Percentiles rank a stretch among this genome's conserved stretches.
These are phyloP conservation scores for Trinectes maculatus DNA, from an alignment of 2,113 vertebrate species.

Conservation along the genomic window DNA sequence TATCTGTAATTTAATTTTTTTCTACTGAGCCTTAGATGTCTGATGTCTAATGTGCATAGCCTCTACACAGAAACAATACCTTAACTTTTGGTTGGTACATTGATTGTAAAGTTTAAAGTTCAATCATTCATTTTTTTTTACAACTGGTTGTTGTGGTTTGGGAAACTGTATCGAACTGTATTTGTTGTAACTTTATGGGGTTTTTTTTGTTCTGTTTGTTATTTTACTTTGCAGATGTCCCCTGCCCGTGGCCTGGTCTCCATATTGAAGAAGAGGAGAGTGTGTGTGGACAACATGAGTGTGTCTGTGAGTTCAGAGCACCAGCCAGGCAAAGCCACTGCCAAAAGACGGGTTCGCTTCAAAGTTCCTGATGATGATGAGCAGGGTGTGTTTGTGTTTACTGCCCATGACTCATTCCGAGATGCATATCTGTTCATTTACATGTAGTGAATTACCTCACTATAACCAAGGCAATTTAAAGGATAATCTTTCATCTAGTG, in stretches of 20 bases:
- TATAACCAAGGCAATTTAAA: background rate
- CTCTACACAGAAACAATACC: background rate
- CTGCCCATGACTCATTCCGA: background rate
- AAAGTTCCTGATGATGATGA: slow-evolving; percentile 91
- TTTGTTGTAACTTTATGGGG: slow-evolving; percentile 16
- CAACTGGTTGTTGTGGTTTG: slow-evolving; percentile 33
- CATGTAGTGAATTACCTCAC: background rate
- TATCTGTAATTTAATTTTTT: background rate
- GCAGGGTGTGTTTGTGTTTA: slow-evolving; percentile 81
- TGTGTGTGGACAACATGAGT: slow-evolving; percentile 60
- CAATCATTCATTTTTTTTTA: slow-evolving; percentile 18
- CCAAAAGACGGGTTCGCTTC: slow-evolving; percentile 92
- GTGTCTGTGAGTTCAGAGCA: slow-evolving; percentile 69
- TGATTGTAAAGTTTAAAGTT: slow-evolving; percentile 4
- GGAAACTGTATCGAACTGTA: background rate
- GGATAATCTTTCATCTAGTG: too few species aligned
- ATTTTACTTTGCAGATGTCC: slow-evolving; percentile 78
- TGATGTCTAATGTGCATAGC: background rate
- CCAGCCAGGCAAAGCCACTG: slow-evolving; percentile 72
- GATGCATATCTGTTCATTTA: background rate
- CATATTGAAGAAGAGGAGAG: slow-evolving; percentile 90
- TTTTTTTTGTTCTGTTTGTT: background rate
- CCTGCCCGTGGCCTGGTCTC: slow-evolving; percentile 91
- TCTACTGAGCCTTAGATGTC: background rate
- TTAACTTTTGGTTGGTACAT: background rate